phyloP scores from a whole-genome alignment of 2,888 invertebrate species.

The Ornithoptera priamus region DNA sequence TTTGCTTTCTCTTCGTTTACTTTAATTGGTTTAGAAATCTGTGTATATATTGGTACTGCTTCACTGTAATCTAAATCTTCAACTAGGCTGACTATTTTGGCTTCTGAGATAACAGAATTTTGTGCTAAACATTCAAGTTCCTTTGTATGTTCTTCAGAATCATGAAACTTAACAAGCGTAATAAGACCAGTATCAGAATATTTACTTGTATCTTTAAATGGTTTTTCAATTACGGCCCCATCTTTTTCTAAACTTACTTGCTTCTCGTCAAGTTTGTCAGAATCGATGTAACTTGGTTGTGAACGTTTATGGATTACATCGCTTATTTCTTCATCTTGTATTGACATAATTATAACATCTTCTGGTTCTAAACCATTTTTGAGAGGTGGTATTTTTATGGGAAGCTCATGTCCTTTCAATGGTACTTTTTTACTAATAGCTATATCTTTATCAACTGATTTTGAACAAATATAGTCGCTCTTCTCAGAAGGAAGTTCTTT shows the following conservation, averaged over 20 bases:
- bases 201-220: slow-evolving; percentile 23
- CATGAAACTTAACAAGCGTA: not conserved
- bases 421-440: not conserved
- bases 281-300: slow-evolving; percentile 41
- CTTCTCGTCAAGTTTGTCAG: slow-evolving; percentile 65
- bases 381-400: not conserved
- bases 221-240: slow-evolving; percentile 31
- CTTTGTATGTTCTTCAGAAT: not conserved
- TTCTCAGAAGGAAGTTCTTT: slow-evolving; percentile 54
- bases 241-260: slow-evolving; percentile 66
- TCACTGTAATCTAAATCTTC: slow-evolving; percentile 13
- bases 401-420: not conserved
- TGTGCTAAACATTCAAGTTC: not conserved
- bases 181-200: slow-evolving; percentile 42
- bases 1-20: slow-evolving; percentile 32
- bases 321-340: slow-evolving; percentile 15
- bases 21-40: slow-evolving; percentile 19
- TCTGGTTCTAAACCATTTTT: slow-evolving; percentile 26
- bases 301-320: slow-evolving; percentile 13
- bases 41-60: slow-evolving; percentile 10
- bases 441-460: not conserved
- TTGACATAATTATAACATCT: slow-evolving; percentile 14
- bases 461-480: slow-evolving; percentile 37
- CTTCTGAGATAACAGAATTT: not conserved
- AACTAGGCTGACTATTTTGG: slow-evolving; percentile 2